A percentile compares a stretch with the other conserved stretches of the same genome.
Evolutionary conservation across 2,888 invertebrate species (phyloP).

Genomic region (Melangyna quadrimaculata): DNA sequence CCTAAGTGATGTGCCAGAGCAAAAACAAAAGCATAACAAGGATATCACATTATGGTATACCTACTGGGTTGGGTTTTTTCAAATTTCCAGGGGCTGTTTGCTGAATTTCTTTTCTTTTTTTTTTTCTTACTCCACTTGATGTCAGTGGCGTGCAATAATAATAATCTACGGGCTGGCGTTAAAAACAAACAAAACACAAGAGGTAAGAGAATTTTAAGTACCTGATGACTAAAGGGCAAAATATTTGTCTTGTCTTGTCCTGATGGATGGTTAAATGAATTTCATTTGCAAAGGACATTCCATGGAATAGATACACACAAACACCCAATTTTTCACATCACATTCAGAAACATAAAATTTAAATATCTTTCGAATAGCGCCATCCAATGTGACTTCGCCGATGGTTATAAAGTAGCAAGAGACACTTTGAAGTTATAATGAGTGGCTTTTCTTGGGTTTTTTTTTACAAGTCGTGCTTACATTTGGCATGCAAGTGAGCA

Average conservation of each 20-base stretch:
- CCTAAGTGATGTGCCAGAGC: constrained; percentile 38
- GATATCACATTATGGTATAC: constrained; percentile 11
- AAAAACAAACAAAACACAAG: constrained; percentile 48
- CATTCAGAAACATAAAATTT: not conserved
- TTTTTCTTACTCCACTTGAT: not conserved
- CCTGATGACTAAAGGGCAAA: constrained; percentile 44
- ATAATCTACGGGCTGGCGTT: constrained; percentile 28
- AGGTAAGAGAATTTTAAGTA: constrained; percentile 46
- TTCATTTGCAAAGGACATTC: constrained; percentile 19
- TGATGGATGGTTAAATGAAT: constrained; percentile 39
- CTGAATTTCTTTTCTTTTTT: constrained; percentile 4
- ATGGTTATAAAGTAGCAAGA: constrained; percentile 23
- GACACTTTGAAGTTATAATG: constrained; percentile 55
- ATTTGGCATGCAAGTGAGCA: constrained; percentile 57
- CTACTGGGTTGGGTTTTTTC: constrained; percentile 39
- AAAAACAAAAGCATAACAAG: constrained; percentile 38
- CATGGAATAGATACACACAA: not conserved
- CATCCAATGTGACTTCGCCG: not conserved
- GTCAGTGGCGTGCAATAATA: constrained; percentile 22
- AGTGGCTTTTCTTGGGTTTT: constrained; percentile 25
- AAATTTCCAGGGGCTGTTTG: constrained; percentile 61
- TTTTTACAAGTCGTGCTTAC: constrained; percentile 19
- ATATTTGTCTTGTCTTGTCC: constrained; percentile 48
- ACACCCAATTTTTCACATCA: not conserved
- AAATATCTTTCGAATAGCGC: constrained; percentile 28